Conservation (phyloP, 2,797 vertebrate species). For the Epinephelus awoara region DNA sequence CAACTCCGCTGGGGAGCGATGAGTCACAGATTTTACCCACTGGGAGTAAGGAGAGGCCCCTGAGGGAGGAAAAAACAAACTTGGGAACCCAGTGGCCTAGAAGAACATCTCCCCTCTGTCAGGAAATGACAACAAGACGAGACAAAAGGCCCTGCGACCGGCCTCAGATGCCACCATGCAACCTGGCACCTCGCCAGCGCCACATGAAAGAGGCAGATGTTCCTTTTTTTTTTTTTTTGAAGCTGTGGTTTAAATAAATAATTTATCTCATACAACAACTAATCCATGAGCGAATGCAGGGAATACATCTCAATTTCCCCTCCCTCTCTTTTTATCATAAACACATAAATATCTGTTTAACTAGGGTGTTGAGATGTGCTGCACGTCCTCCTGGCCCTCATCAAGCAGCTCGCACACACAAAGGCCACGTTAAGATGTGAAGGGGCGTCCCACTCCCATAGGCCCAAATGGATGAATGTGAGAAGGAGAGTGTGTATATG, state of each 20-base stretch:
- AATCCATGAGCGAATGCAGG: constrained; percentile 71
- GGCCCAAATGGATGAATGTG: constrained; percentile 32
- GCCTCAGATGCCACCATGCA: constrained; percentile 69
- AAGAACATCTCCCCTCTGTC: constrained; percentile 63
- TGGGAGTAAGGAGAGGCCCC: constrained; percentile 52
- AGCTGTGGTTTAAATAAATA: constrained; percentile 76
- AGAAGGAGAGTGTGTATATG: constrained; percentile 10
- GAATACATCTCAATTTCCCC: constrained; percentile 67
- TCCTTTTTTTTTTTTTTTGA: constrained; percentile 39
- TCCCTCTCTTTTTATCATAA: constrained; percentile 68
- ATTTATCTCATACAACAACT: constrained; percentile 75
- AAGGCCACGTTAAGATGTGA: constrained; percentile 38
- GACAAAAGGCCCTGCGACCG: constrained; percentile 59
- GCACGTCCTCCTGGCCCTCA: constrained; percentile 55
- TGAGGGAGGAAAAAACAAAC: constrained; percentile 12
- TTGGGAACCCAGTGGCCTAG: constrained; percentile 52
- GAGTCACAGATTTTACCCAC: constrained; percentile 60
- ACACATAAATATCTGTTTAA: constrained; percentile 77
- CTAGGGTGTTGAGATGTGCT: constrained; percentile 61
- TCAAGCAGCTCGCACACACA: constrained; percentile 50
- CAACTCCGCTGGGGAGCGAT: constrained; percentile 31
- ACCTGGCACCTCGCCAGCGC: constrained; percentile 76
- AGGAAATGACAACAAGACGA: constrained; percentile 67
- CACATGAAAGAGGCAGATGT: constrained; percentile 85
- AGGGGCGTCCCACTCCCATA: constrained; percentile 26